A percentile compares a stretch with the other conserved stretches of the same genome.
Evolutionary conservation across 2,113 vertebrate genomes (phyloP).

Genomic region (Lynx canadensis): DNA sequence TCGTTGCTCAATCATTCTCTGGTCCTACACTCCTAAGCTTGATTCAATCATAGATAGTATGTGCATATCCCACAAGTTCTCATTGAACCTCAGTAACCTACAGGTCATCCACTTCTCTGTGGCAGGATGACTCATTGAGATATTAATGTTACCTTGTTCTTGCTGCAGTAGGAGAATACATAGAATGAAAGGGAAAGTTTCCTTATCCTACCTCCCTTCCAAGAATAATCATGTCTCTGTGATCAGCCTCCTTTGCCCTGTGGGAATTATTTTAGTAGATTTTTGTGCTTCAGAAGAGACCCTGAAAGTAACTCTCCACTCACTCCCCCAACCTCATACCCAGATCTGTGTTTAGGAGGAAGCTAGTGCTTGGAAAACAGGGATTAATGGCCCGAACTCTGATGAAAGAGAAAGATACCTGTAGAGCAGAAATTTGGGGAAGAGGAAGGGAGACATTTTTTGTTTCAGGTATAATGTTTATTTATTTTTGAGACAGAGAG

Average conservation of each 20-base stretch:
- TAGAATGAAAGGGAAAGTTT: conserved; percentile 54
- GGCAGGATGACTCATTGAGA: conserved; percentile 72
- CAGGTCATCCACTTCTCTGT: conserved; percentile 68
- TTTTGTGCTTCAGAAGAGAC: conserved; percentile 38
- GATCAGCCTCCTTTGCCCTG: neutral
- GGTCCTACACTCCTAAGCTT: conserved; percentile 20
- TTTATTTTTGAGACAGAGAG: too few relatives aligned
- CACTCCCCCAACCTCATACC: neutral
- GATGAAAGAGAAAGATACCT: neutral
- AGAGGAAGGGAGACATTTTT: too few relatives aligned
- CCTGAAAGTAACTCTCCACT: neutral
- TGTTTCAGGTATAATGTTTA: neutral
- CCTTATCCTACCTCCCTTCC: conserved; percentile 6
- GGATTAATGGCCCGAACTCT: neutral
- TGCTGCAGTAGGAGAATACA: conserved; percentile 44
- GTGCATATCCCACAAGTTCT: conserved; percentile 26
- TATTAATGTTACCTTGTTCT: conserved; percentile 71
- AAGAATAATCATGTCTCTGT: conserved; percentile 24
- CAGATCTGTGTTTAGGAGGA: conserved; percentile 34
- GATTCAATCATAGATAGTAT: conserved; percentile 57
- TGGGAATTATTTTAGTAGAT: conserved; percentile 39
- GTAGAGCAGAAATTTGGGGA: neutral
- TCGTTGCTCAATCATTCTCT: conserved; percentile 62
- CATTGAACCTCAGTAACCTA: conserved; percentile 64
- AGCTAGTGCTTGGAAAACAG: neutral